phyloP scores from a whole-genome alignment of 2,113 vertebrate genomes.

The Vulpes vulpes region DNA sequence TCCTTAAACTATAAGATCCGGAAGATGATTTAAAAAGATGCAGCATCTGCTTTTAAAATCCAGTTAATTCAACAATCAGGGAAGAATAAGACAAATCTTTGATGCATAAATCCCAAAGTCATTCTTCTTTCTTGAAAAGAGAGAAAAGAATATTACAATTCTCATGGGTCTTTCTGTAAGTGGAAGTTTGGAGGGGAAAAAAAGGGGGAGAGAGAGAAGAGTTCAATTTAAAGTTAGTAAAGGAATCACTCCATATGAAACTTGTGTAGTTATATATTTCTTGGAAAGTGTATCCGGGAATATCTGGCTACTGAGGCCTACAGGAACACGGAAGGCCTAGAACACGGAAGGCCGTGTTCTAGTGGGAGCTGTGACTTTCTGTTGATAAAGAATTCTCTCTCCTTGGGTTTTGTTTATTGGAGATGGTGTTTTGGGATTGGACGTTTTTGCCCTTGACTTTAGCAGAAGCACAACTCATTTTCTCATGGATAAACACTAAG shows the following conservation, averaged over 20 bases:
- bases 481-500: not conserved
- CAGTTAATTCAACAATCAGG: conserved; percentile 24
- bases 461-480: conserved; percentile 22
- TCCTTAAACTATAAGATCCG: conserved; percentile 24
- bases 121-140: conserved; percentile 4
- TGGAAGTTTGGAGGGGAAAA: not conserved
- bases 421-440: not conserved
- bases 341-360: no score
- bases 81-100: not conserved
- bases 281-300: not conserved
- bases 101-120: not conserved
- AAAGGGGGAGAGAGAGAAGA: not conserved
- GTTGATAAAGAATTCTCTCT: not conserved
- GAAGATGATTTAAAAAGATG: conserved; percentile 35
- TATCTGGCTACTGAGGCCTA: not conserved
- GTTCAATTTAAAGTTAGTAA: conserved; percentile 31
- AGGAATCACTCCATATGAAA: conserved; percentile 38
- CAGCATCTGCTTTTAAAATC: conserved; percentile 49
- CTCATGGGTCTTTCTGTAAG: conserved; percentile 18
- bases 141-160: not conserved
- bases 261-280: not conserved
- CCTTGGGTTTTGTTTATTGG: not conserved
- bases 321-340: no score
- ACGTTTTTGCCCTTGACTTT: not conserved
- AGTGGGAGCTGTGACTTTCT: no score